A percentile compares a stretch with the other conserved stretches of the same genome.
phyloP scores from a whole-genome alignment of 2,888 invertebrate genomes.

The Catotricha subobsoleta region DNA sequence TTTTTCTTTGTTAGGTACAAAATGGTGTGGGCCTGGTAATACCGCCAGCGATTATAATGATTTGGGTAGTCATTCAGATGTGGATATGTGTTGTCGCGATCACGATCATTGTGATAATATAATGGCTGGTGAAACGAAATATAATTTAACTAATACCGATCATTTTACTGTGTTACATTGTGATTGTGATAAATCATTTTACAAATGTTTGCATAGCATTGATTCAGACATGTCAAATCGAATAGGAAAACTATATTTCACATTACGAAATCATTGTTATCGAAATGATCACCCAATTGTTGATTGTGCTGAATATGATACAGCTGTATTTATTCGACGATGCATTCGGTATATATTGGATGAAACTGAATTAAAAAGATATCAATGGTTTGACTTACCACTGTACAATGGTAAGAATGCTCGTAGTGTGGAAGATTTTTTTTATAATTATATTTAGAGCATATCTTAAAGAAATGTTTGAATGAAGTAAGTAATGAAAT shows the following conservation, averaged over 20 bases:
- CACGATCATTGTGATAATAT: slow-evolving; percentile 45
- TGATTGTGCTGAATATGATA: slow-evolving; percentile 19
- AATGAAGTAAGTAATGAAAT: no score
- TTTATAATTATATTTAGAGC: no score
- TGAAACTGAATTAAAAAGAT: slow-evolving; percentile 16
- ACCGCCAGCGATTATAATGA: slow-evolving; percentile 54
- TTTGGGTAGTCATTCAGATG: slow-evolving; percentile 60
- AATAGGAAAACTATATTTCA: slow-evolving; percentile 24
- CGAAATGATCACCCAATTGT: slow-evolving; percentile 19
- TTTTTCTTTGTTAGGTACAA: slow-evolving; percentile 64
- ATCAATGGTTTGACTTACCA: slow-evolving; percentile 28
- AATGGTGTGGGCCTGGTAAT: slow-evolving; percentile 84
- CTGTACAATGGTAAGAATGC: slow-evolving; percentile 15
- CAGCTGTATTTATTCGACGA: slow-evolving; percentile 19
- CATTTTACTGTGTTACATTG: slow-evolving; percentile 27
- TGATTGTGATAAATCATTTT: slow-evolving; percentile 25
- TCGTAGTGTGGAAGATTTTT: neutral
- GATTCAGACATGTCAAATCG: slow-evolving; percentile 20
- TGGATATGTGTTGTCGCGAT: slow-evolving; percentile 71
- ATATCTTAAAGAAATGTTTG: no score
- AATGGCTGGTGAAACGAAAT: slow-evolving; percentile 18
- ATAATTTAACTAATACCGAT: slow-evolving; percentile 22
- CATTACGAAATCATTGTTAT: slow-evolving; percentile 20
- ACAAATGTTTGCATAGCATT: slow-evolving; percentile 23
- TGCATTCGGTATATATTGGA: slow-evolving; percentile 24